These are phyloP conservation scores for Knipowitschia caucasica DNA, from an alignment of 2,797 vertebrate species.

Conservation along the genomic window DNA sequence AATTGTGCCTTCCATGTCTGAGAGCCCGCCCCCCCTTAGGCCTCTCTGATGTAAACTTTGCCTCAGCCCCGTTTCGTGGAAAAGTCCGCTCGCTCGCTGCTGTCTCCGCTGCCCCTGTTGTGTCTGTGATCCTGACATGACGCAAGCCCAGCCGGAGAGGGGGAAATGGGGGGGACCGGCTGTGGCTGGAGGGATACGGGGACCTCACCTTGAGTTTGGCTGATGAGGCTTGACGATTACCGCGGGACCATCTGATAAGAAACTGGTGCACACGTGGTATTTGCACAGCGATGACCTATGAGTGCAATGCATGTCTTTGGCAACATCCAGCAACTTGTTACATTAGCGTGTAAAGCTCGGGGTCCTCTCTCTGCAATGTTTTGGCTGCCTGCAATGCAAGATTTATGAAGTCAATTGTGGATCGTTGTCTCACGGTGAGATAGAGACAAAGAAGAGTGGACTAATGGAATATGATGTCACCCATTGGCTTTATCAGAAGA, in stretches of 20 bases:
- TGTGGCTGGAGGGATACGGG: neutral
- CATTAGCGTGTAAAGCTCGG: too few species aligned
- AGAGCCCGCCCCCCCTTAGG: slow-evolving; percentile 32
- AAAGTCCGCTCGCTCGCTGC: slow-evolving; percentile 6
- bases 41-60: slow-evolving; percentile 66
- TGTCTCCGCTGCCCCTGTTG: slow-evolving; percentile 60
- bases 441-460: too few species aligned
- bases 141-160: slow-evolving; percentile 68
- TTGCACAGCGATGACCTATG: too few species aligned
- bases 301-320: too few species aligned
- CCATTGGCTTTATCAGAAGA: too few species aligned
- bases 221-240: neutral
- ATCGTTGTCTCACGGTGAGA: too few species aligned
- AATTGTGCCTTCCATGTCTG: slow-evolving; percentile 19
- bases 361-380: too few species aligned
- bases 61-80: slow-evolving; percentile 44
- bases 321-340: too few species aligned
- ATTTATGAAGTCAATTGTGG: too few species aligned
- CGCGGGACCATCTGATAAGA: neutral
- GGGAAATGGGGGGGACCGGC: slow-evolving; percentile 62
- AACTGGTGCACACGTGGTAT: neutral
- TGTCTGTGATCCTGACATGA: slow-evolving; percentile 77
- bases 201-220: neutral
- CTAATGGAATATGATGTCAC: too few species aligned
- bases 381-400: too few species aligned